These are phyloP conservation scores for Aptenodytes patagonicus DNA, from an alignment of 2,113 vertebrate genomes.

Conservation along the genomic window DNA sequence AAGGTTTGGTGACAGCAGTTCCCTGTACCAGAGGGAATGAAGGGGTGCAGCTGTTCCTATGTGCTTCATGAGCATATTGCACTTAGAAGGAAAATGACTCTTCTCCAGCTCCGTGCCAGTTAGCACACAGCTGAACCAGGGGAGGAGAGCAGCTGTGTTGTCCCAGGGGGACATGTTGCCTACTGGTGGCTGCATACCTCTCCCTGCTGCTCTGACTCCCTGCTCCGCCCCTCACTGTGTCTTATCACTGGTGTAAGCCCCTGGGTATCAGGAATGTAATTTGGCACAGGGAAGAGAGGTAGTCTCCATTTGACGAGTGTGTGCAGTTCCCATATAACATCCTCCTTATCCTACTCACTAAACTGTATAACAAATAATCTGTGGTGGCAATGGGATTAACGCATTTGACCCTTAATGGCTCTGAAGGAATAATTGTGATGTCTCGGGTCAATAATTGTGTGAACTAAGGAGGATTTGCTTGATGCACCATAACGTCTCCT, in stretches of 20 bases:
- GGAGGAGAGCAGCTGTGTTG: background rate
- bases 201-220: background rate
- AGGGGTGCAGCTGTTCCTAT: background rate
- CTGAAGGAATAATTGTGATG: slow-evolving; percentile 41
- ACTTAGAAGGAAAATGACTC: background rate
- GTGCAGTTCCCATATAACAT: background rate
- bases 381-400: slow-evolving; percentile 54
- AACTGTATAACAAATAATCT: slow-evolving; percentile 54
- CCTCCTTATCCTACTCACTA: slow-evolving; percentile 32
- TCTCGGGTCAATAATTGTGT: slow-evolving; percentile 56
- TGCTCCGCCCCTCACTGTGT: background rate
- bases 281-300: background rate
- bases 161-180: background rate
- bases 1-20: background rate
- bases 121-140: background rate
- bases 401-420: slow-evolving; percentile 54
- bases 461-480: slow-evolving; percentile 52
- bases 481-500: slow-evolving; percentile 27
- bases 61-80: background rate
- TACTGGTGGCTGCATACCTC: background rate
- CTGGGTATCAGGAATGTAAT: background rate
- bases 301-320: background rate
- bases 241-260: background rate
- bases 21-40: background rate
- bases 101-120: background rate